Conservation (phyloP, 2,888 invertebrate genomes). For the Chesias legatella region DNA sequence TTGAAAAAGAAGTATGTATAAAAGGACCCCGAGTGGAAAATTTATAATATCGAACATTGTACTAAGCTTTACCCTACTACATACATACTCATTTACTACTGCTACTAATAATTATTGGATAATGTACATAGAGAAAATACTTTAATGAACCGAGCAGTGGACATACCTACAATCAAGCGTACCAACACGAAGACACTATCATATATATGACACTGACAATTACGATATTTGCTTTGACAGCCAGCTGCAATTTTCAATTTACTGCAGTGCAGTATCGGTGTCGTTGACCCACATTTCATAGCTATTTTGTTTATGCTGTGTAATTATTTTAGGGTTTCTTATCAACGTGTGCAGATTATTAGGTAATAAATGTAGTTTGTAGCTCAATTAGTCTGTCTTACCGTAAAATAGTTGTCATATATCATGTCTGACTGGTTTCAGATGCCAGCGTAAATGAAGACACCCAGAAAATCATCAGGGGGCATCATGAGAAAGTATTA, state of each 20-base stretch:
- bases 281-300: slow-evolving; percentile 8
- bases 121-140: no score
- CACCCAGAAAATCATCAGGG: slow-evolving; percentile 55
- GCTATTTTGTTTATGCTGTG: neutral
- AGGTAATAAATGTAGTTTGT: slow-evolving; percentile 3
- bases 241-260: neutral
- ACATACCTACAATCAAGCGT: no score
- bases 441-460: slow-evolving; percentile 63
- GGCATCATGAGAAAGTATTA: slow-evolving; percentile 90
- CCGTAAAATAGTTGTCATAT: neutral
- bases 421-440: slow-evolving; percentile 30
- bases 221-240: slow-evolving; percentile 1
- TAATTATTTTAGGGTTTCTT: no score
- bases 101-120: no score
- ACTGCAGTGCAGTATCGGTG: slow-evolving; percentile 15
- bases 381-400: neutral
- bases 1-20: no score
- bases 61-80: no score
- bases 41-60: no score
- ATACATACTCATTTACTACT: no score
- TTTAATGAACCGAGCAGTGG: no score
- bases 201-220: neutral
- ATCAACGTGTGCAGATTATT: neutral
- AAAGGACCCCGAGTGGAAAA: no score
- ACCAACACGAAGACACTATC: neutral